A percentile compares a stretch with the other conserved stretches of the same genome.
Conservation (phyloP, 2,113 vertebrate species). For the Baryphthengus martii region DNA sequence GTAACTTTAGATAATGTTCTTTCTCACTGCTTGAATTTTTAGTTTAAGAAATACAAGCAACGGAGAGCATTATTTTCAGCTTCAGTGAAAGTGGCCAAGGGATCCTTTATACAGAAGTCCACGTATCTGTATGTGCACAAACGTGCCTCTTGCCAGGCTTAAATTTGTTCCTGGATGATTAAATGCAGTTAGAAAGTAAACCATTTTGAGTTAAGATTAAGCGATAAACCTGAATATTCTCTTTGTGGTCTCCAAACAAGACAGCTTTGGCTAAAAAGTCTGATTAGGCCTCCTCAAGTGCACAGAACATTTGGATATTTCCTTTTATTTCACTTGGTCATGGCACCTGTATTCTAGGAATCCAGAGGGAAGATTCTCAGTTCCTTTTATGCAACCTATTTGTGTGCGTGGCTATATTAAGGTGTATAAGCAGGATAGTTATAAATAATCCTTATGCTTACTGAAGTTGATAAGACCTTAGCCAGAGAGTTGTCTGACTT, state of each 20-base stretch:
- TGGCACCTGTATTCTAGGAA: background rate
- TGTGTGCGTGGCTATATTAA: background rate
- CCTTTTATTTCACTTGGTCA: background rate
- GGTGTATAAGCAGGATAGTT: background rate
- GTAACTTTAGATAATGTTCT: background rate
- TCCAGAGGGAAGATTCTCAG: background rate
- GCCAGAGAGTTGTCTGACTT: background rate
- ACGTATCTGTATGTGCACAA: background rate
- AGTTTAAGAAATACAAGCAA: background rate
- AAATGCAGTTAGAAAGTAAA: background rate
- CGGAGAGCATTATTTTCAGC: background rate
- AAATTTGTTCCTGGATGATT: background rate
- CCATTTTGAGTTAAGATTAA: background rate
- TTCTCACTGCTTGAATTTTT: background rate
- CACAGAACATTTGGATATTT: background rate
- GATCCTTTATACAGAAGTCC: background rate
- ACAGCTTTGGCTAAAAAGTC: background rate
- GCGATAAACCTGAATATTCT: background rate
- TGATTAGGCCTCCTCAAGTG: background rate
- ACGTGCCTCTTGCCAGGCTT: background rate
- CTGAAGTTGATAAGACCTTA: background rate
- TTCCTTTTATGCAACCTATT: background rate
- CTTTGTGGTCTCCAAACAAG: background rate
- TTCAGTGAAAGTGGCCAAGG: background rate
- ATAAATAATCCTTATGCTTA: background rate